These are phyloP conservation scores for Clarias fuscus DNA, from an alignment of 2,797 vertebrate genomes.

Conservation along the genomic window DNA sequence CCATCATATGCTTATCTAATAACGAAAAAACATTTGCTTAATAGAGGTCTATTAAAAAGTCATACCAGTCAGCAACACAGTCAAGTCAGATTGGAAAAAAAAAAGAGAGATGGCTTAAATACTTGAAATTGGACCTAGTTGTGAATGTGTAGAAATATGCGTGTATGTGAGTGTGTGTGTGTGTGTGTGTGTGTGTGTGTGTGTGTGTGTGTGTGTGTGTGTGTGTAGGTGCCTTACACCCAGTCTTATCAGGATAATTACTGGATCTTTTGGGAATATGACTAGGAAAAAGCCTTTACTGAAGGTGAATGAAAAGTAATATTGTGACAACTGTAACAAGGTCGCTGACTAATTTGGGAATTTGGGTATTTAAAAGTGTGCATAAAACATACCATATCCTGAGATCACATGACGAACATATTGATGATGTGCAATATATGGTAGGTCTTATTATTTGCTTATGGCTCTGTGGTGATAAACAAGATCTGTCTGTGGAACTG, in stretches of 20 bases:
- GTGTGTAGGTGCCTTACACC: background rate
- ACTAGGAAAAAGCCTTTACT: background rate
- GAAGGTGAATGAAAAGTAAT: background rate
- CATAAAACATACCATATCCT: background rate
- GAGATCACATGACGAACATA: background rate
- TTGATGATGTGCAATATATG: background rate
- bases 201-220: background rate
- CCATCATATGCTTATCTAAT: constrained; percentile 12
- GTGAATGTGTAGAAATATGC: background rate
- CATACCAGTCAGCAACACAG: constrained; percentile 1
- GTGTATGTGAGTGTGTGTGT: background rate
- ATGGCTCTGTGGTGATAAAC: background rate
- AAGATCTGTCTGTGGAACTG: background rate
- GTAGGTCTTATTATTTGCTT: background rate
- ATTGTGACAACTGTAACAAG: background rate
- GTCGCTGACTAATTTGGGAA: background rate
- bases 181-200: background rate
- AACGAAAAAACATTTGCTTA: constrained; percentile 12
- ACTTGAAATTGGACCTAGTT: background rate
- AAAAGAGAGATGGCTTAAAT: background rate
- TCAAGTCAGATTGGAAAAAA: background rate
- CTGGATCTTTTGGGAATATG: background rate
- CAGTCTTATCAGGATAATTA: background rate
- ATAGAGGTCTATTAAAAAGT: constrained; percentile 24
- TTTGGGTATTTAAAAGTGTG: background rate